A percentile compares a stretch with the other conserved stretches of the same genome.
phyloP scores from a whole-genome alignment of 1,140 invertebrate species.

The Cheumatopsyche charites region DNA sequence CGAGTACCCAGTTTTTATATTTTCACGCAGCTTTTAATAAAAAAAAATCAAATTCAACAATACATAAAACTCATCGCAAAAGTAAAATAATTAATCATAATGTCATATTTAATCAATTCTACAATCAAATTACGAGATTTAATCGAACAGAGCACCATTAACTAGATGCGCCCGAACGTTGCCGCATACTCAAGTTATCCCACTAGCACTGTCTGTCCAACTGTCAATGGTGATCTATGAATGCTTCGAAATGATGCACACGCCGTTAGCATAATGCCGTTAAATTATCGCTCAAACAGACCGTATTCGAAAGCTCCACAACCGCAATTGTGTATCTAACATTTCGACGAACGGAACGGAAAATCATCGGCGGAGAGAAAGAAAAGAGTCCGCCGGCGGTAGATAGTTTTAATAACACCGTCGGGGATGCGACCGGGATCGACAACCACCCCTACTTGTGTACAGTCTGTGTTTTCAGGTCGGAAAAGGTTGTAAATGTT shows the following conservation, averaged over 20 bases:
- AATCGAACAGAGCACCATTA: conserved; percentile 9
- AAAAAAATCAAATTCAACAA: too few relatives aligned
- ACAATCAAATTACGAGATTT: too few relatives aligned
- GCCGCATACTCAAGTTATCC: conserved; percentile 35
- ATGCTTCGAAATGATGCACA: conserved; percentile 45
- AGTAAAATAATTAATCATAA: too few relatives aligned
- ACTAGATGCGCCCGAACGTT: background rate
- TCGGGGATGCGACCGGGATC: conserved; percentile 14
- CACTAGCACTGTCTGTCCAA: conserved; percentile 36
- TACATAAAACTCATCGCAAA: too few relatives aligned
- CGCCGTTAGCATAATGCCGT: conserved; percentile 15
- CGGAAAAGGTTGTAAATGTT: conserved; percentile 14
- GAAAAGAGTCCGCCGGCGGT: background rate
- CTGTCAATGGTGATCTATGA: conserved; percentile 49
- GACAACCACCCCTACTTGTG: background rate
- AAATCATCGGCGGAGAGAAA: background rate
- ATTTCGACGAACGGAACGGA: background rate
- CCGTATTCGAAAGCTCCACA: background rate
- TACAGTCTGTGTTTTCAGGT: background rate
- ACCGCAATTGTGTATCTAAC: too few relatives aligned
- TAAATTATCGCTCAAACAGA: conserved; percentile 20
- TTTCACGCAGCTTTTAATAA: too few relatives aligned
- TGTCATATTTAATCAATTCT: too few relatives aligned
- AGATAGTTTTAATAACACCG: conserved; percentile 21
- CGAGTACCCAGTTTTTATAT: too few relatives aligned